Conservation (phyloP, 2,113 vertebrate genomes). For the Atrichornis clamosus region DNA sequence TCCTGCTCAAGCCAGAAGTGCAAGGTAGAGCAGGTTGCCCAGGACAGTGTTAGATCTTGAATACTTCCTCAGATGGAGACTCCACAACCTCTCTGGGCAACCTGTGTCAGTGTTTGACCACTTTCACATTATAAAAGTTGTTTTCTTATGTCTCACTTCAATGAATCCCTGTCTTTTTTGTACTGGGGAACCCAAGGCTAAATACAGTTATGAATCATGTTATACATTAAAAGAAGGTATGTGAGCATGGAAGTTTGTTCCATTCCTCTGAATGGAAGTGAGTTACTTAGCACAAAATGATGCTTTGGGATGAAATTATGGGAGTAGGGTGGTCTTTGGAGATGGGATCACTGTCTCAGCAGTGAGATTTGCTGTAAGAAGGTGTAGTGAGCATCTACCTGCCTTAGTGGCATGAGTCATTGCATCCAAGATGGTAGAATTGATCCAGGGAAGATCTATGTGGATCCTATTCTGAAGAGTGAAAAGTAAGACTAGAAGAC, state of each 20-base stretch:
- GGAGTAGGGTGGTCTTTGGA: neutral
- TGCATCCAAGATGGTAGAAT: neutral
- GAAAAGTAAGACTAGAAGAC: neutral
- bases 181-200: neutral
- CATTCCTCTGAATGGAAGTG: neutral
- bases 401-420: neutral
- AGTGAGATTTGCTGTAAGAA: neutral
- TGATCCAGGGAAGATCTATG: neutral
- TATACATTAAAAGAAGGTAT: neutral
- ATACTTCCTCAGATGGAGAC: neutral
- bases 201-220: neutral
- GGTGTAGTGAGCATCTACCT: neutral
- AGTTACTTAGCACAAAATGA: neutral
- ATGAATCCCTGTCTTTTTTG: neutral
- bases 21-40: neutral
- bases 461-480: neutral
- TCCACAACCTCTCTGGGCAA: neutral
- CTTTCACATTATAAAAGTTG: neutral
- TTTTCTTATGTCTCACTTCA: neutral
- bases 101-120: neutral
- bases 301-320: neutral
- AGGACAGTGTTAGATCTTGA: neutral
- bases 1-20: neutral
- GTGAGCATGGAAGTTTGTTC: neutral
- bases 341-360: neutral